Evolutionary conservation across 2,113 vertebrate species (phyloP).

Genomic region (Myotis lucifugus): DNA sequence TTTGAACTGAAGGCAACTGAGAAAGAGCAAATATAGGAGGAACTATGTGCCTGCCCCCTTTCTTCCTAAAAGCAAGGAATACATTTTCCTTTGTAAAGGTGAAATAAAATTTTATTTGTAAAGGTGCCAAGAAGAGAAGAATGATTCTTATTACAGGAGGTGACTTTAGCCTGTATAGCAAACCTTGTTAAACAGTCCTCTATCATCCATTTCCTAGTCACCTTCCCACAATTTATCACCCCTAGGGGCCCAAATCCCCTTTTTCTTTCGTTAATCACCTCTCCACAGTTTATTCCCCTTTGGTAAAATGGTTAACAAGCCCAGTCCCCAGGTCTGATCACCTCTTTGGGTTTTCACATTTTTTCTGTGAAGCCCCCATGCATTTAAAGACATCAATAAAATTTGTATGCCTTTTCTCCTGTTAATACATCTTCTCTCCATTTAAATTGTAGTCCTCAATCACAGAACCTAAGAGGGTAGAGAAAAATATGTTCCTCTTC

Average conservation of each 20-base stretch:
- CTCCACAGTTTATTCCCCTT: background rate
- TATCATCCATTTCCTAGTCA: background rate
- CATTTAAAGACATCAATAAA: background rate
- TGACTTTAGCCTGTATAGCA: background rate
- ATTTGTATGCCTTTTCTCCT: background rate
- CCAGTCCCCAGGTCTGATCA: background rate
- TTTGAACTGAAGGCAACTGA: constrained; percentile 1
- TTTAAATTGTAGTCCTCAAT: background rate
- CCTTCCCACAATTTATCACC: background rate
- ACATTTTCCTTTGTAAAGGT: background rate
- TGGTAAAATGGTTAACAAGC: background rate
- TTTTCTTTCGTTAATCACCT: background rate
- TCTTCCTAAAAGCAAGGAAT: background rate
- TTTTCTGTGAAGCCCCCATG: background rate
- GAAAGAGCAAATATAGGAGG: background rate
- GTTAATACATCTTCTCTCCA: background rate
- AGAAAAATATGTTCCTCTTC: background rate
- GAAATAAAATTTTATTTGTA: background rate
- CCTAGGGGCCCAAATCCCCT: too few species aligned
- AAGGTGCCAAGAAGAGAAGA: background rate
- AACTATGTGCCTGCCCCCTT: background rate
- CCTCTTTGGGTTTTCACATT: background rate
- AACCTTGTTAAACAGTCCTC: background rate
- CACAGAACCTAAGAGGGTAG: background rate
- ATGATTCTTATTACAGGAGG: background rate